Conservation (phyloP, 2,113 vertebrate species). For the Aphelocoma coerulescens region DNA sequence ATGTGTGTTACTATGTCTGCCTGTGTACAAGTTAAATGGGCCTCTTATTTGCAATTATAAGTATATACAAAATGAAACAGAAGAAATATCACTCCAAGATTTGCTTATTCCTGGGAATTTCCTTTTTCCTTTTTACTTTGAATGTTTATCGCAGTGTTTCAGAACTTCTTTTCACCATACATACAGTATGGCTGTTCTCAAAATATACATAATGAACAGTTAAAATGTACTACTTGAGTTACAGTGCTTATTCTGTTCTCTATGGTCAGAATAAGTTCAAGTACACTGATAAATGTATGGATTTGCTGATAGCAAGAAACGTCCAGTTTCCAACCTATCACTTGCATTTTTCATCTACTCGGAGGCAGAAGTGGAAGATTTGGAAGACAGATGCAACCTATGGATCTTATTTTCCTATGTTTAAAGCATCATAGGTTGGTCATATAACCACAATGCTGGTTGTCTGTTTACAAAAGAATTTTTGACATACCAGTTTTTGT, state of each 20-base stretch:
- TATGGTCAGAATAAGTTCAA: neutral
- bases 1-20: neutral
- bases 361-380: accelerated
- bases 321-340: neutral
- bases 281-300: neutral
- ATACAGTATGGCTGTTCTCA: neutral
- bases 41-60: neutral
- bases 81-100: neutral
- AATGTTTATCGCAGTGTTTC: neutral
- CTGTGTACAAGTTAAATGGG: neutral
- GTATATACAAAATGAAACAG: neutral
- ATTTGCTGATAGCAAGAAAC: neutral
- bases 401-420: neutral
- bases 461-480: neutral
- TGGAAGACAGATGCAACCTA: neutral
- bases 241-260: neutral
- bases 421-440: neutral
- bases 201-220: neutral
- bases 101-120: neutral
- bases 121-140: neutral
- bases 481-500: neutral
- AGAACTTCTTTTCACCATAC: neutral
- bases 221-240: neutral
- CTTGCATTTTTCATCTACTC: neutral
- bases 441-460: neutral